phyloP scores from a whole-genome alignment of 2,888 invertebrate genomes.

The Aphodius sticticus region DNA sequence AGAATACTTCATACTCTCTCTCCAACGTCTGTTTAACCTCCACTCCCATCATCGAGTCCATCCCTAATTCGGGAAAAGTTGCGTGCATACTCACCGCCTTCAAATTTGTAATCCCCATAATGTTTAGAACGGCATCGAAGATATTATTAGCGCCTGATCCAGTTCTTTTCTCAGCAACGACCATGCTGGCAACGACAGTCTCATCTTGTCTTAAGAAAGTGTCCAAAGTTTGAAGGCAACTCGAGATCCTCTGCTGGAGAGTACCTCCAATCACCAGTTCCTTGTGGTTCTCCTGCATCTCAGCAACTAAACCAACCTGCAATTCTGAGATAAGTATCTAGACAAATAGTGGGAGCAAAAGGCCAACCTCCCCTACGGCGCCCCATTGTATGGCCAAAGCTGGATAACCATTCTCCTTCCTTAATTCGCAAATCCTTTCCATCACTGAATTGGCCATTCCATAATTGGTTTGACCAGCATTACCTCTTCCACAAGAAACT shows the following conservation, averaged over 20 bases:
- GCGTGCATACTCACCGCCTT: constrained; percentile 75
- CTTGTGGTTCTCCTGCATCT: constrained; percentile 49
- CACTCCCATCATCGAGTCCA: constrained; percentile 88
- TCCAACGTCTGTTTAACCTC: constrained; percentile 95
- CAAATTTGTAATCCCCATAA: constrained; percentile 71
- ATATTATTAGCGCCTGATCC: constrained; percentile 49
- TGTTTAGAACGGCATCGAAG: constrained; percentile 76
- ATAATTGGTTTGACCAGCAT: constrained; percentile 89
- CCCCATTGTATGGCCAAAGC: constrained; percentile 46
- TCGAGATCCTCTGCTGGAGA: constrained; percentile 33
- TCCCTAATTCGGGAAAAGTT: constrained; percentile 66
- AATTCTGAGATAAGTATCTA: background rate
- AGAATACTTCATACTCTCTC: constrained; percentile 85
- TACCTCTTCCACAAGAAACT: constrained; percentile 88
- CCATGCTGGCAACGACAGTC: constrained; percentile 75
- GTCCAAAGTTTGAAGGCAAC: constrained; percentile 69
- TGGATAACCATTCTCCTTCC: constrained; percentile 53
- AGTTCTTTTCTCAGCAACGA: constrained; percentile 71
- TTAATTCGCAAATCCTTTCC: constrained; percentile 49
- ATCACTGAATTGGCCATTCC: constrained; percentile 88
- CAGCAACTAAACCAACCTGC: constrained; percentile 72
- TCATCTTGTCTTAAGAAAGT: constrained; percentile 72
- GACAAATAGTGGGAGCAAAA: background rate
- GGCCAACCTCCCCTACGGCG: constrained; percentile 57
- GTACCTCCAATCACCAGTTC: constrained; percentile 50